Conservation (phyloP, 2,113 vertebrate species). For the Sebastes fasciatus region DNA sequence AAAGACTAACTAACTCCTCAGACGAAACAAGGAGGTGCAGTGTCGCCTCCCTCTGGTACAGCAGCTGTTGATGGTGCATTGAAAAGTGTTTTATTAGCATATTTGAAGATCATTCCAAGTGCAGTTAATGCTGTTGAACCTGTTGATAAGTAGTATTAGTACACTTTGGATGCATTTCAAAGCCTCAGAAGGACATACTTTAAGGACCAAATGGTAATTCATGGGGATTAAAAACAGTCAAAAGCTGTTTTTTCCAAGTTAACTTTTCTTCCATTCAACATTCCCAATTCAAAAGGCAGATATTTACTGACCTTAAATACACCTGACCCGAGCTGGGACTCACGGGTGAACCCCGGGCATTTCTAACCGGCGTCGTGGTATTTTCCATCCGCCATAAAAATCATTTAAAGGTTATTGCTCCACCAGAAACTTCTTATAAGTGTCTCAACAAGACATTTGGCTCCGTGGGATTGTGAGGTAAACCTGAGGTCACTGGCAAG, state of each 20-base stretch:
- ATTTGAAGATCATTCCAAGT: conserved; percentile 1
- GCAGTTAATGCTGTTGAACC: not conserved
- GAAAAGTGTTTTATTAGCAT: not conserved
- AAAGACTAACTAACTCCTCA: not conserved
- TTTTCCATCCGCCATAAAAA: conserved; percentile 55
- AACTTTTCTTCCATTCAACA: not conserved
- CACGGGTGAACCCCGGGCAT: not conserved
- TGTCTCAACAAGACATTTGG: conserved; percentile 55
- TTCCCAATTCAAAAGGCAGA: conserved; percentile 3
- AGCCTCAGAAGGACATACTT: not conserved
- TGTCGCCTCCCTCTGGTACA: conserved; percentile 57
- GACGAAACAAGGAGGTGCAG: not conserved
- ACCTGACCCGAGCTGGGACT: conserved; percentile 25
- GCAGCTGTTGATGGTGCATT: not conserved
- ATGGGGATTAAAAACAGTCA: not conserved
- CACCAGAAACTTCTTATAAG: conserved; percentile 43
- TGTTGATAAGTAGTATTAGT: not conserved
- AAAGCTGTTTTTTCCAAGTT: not conserved
- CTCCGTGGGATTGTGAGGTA: conserved; percentile 38
- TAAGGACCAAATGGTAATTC: not conserved
- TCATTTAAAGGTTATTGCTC: conserved; percentile 45
- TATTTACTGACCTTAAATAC: conserved; percentile 6
- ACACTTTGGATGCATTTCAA: not conserved
- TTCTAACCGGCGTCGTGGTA: conserved; percentile 5
- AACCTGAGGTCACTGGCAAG: conserved; percentile 54